Conservation (phyloP, 2,888 invertebrate genomes). For the Tanytarsus gracilentus region DNA sequence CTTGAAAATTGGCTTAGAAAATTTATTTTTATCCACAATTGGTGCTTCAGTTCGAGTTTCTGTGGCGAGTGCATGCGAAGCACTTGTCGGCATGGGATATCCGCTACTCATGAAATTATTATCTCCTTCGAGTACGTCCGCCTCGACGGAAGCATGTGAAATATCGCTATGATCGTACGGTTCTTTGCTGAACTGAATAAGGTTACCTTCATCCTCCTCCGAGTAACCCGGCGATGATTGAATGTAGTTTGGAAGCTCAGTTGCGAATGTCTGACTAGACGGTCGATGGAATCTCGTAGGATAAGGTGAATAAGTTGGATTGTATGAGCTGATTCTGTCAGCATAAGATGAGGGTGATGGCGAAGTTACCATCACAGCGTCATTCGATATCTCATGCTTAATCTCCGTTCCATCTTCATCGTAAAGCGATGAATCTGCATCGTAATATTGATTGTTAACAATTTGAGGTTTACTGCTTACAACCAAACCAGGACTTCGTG, state of each 20-base stretch:
- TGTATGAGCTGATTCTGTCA: constrained; percentile 10
- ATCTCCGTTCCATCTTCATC: constrained; percentile 31
- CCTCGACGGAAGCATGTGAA: constrained; percentile 53
- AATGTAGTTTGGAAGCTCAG: constrained; percentile 28
- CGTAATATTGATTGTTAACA: constrained; percentile 26
- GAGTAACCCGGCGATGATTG: constrained; percentile 27
- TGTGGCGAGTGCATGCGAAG: not conserved
- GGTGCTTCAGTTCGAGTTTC: constrained; percentile 1
- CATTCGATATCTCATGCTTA: constrained; percentile 36
- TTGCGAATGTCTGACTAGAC: constrained; percentile 1
- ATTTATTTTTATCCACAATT: constrained; percentile 35
- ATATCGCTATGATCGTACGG: constrained; percentile 48
- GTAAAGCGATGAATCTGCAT: constrained; percentile 35
- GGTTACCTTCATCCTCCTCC: constrained; percentile 32
- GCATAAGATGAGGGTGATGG: constrained; percentile 34
- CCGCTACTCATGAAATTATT: constrained; percentile 31
- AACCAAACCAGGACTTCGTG: constrained; percentile 28
- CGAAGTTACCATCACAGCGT: constrained; percentile 38
- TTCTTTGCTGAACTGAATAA: constrained; percentile 36
- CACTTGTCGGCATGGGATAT: constrained; percentile 36
- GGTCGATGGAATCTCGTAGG: no score
- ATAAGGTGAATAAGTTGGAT: constrained; percentile 4
- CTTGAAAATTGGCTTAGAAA: constrained; percentile 49
- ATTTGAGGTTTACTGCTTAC: constrained; percentile 30
- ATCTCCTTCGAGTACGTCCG: constrained; percentile 34